Evolutionary conservation across 2,113 vertebrate genomes (phyloP).

Genomic region (Grammomys surdaster): DNA sequence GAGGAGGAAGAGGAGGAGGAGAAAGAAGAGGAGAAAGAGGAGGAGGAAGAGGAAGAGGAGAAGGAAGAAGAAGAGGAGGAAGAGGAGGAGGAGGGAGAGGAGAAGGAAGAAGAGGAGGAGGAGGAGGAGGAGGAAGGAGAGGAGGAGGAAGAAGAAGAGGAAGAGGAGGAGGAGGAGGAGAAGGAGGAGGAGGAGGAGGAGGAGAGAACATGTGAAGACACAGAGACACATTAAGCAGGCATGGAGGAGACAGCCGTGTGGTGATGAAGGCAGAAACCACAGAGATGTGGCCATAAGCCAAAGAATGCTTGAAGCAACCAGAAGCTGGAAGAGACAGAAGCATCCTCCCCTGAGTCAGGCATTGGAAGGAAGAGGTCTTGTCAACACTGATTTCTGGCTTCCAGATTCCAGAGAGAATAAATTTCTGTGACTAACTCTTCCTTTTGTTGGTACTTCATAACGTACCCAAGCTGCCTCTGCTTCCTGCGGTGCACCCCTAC

Average conservation of each 20-base stretch:
- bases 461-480: neutral
- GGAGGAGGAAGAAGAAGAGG: neutral
- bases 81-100: neutral
- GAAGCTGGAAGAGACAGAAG: neutral
- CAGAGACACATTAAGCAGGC: neutral
- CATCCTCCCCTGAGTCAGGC: neutral
- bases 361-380: neutral
- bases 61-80: neutral
- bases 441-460: neutral
- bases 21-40: neutral
- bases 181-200: neutral
- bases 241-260: neutral
- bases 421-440: neutral
- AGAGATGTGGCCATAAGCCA: neutral
- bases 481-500: neutral
- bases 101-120: neutral
- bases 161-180: neutral
- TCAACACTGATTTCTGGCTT: neutral
- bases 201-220: neutral
- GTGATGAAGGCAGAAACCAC: neutral
- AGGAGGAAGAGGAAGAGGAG: neutral
- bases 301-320: neutral
- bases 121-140: neutral
- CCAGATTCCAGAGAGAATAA: neutral
- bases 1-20: neutral